phyloP scores from a whole-genome alignment of 2,888 invertebrate genomes.

The Sinodicranocentrus sp. region DNA sequence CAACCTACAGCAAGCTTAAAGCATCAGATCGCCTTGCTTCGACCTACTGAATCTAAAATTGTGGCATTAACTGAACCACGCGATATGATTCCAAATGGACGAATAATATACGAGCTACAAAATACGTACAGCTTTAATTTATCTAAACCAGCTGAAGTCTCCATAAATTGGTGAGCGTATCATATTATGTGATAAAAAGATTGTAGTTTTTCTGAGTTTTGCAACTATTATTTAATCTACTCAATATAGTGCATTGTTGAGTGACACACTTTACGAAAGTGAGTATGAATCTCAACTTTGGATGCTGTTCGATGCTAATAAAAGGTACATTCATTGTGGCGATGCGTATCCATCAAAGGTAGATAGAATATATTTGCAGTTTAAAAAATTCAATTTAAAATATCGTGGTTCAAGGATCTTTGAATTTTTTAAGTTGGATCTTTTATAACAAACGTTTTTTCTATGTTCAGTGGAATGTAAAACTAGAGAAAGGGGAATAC shows the following conservation, averaged over 20 bases:
- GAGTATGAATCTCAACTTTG: constrained; percentile 98
- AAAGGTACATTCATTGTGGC: constrained; percentile 85
- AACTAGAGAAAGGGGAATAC: constrained; percentile 98
- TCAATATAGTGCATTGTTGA: constrained; percentile 84
- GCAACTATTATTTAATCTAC: no score
- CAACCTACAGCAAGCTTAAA: constrained; percentile 87
- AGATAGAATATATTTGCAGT: no score
- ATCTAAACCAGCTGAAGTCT: constrained; percentile 89
- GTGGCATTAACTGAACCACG: constrained; percentile 85
- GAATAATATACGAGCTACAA: constrained; percentile 94
- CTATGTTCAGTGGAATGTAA: constrained; percentile 85
- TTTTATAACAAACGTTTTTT: constrained; percentile 17
- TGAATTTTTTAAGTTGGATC: not conserved
- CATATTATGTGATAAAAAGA: no score
- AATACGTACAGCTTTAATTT: constrained; percentile 92
- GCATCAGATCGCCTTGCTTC: constrained; percentile 85
- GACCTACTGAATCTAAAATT: constrained; percentile 90
- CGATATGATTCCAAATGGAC: constrained; percentile 90
- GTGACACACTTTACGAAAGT: constrained; percentile 94
- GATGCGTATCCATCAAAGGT: constrained; percentile 87
- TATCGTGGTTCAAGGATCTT: constrained; percentile 67
- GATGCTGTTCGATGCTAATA: constrained; percentile 96
- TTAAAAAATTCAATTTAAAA: no score
- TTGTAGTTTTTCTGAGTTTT: no score
- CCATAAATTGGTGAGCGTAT: constrained; percentile 84